Percentiles rank a stretch among this genome's conserved stretches.
These are phyloP conservation scores for Invenusta paracnida DNA, from an alignment of 2,888 invertebrate species.

Conservation along the genomic window DNA sequence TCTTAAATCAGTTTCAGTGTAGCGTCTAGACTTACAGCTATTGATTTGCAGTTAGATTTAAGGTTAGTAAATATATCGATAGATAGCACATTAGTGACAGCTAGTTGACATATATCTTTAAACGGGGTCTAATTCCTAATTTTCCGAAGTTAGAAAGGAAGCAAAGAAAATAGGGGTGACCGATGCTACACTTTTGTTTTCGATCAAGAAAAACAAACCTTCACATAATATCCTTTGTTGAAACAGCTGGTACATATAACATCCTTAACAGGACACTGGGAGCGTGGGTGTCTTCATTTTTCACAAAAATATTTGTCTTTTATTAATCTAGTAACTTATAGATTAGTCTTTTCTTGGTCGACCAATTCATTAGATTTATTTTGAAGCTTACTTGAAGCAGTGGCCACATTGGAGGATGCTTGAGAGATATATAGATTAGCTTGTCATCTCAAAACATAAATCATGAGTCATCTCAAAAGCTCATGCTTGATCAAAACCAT, in stretches of 20 bases:
- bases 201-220: conserved; percentile 2
- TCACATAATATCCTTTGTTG: background rate
- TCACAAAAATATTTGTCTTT: conserved; percentile 27
- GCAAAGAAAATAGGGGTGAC: background rate
- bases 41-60: background rate
- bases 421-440: background rate
- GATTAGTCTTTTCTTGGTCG: conserved; percentile 3
- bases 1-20: conserved; percentile 26
- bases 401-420: background rate
- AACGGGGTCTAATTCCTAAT: background rate
- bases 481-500: conserved; percentile 28
- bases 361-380: conserved; percentile 18
- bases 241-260: conserved; percentile 12
- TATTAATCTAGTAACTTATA: background rate
- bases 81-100: conserved; percentile 23
- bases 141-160: background rate
- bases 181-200: background rate
- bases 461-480: conserved; percentile 17
- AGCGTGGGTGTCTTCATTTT: conserved; percentile 17
- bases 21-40: conserved; percentile 20
- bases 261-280: conserved; percentile 30
- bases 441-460: no score
- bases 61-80: conserved; percentile 24
- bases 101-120: conserved; percentile 1
- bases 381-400: background rate